Percentiles rank a stretch among this genome's conserved stretches.
Conservation (phyloP, 35 echinoderm and acorn worm genomes). For the Ophioderma brevispina region DNA sequence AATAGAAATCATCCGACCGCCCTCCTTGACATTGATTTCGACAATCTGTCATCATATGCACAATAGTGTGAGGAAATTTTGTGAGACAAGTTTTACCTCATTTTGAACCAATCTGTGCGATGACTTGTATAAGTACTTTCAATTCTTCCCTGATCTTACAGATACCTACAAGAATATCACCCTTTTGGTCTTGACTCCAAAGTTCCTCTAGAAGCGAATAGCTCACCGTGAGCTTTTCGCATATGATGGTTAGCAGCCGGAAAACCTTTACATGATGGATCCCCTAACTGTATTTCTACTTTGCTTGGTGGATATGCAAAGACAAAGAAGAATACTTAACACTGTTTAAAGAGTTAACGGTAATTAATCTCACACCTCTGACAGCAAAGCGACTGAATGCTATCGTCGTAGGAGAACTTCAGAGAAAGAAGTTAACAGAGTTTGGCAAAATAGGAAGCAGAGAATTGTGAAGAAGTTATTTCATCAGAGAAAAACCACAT, state of each 20-base stretch:
- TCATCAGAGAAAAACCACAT: conserved; percentile 10
- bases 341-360: not conserved
- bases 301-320: conserved; percentile 42
- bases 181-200: not conserved
- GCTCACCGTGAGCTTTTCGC: conserved; percentile 51
- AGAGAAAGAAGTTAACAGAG: conserved; percentile 1
- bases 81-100: not conserved
- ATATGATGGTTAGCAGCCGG: conserved; percentile 41
- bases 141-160: not conserved
- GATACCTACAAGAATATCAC: not conserved
- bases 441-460: conserved; percentile 2
- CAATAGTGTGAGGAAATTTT: not conserved
- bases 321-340: conserved; percentile 9
- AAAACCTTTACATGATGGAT: conserved; percentile 61
- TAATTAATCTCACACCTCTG: not conserved
- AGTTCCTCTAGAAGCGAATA: conserved; percentile 49
- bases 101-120: too few relatives aligned
- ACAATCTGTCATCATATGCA: not conserved
- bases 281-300: conserved; percentile 57
- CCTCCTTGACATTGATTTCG: not conserved
- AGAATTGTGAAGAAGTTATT: not conserved
- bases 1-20: not conserved
- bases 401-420: not conserved
- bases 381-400: conserved; percentile 7
- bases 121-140: not conserved